Evolutionary conservation across 1,140 invertebrate genomes (phyloP), one percentile per base, ranked within the genome.

Genomic region (Pseudomyrmex gracilis): DNA sequence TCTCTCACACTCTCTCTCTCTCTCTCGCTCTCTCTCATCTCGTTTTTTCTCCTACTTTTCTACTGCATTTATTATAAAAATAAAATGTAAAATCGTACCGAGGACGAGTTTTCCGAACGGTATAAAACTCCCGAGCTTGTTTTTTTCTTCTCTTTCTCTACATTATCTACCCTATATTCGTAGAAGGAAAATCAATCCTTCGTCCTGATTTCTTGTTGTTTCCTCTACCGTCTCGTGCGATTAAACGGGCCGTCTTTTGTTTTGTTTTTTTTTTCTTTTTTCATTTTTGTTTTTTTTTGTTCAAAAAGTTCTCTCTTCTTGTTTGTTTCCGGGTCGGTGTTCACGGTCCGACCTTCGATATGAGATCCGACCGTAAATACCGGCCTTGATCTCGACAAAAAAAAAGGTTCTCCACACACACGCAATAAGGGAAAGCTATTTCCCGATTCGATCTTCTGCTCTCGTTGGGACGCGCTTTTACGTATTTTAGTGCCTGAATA

Each of bases 41-140:
- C 51, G 24, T 47, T 15, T 58, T 80, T 43, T 73, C 82, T 87
- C 87, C 87, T 92, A 92, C 89, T 64, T 90, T 34, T 85, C 92
- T 93, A 92, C 91, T 88, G 89, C 89, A 90, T 93, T 92, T 92
- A 91, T 93, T 94, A 94, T 92, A 94, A 94, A 94, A 94, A 94
- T 94, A 94, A 94, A 94, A 93, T 94, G 92, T 93, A 93, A 94
- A 91, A 93, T 93, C 93, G 92, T 93, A 93, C 91, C 89, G 87
- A 88, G 90, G 89, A 92, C 92, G 92, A 92, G 90, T 91, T 90
- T 87, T 88, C 90, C 90, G 85, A 91, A 92, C 87, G 87, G 80
- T 76, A 86, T 78, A 85, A 77, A 89, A 89, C 87, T 71, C 82
- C 34, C 84, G 86, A 78, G 77, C 73, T 76, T 77, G 47, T 84